phyloP scores from a whole-genome alignment of 2,113 vertebrate genomes.

The Pelecanoides urinatrix region DNA sequence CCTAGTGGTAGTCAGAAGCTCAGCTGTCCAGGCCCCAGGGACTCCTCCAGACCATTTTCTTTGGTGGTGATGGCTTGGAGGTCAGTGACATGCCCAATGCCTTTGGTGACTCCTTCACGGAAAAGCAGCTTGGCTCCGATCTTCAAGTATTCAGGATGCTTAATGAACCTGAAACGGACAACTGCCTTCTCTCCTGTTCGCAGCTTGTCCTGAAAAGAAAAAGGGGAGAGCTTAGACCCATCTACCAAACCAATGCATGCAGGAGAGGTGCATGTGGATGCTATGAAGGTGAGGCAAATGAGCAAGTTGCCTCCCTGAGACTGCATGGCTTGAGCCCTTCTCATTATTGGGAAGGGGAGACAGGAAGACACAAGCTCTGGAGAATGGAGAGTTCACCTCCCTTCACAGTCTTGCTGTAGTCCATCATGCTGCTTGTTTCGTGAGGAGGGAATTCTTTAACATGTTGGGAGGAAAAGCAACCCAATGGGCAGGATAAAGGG shows the following conservation, averaged over 20 bases:
- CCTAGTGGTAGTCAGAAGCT: slow-evolving; percentile 69
- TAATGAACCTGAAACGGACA: slow-evolving; percentile 95
- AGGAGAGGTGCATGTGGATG: neutral
- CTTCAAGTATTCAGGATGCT: slow-evolving; percentile 97
- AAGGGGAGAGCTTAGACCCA: neutral
- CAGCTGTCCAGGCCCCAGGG: slow-evolving; percentile 61
- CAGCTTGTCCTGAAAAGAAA: slow-evolving; percentile 85
- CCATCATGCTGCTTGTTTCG: neutral
- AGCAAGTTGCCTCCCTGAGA: neutral
- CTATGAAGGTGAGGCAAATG: neutral
- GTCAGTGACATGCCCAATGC: slow-evolving; percentile 94
- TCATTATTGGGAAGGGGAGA: neutral
- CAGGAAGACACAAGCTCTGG: neutral
- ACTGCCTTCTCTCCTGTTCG: slow-evolving; percentile 96
- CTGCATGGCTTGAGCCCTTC: neutral
- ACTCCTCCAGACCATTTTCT: slow-evolving; percentile 65
- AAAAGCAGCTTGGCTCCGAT: slow-evolving; percentile 95
- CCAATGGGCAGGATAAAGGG: neutral
- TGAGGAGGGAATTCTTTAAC: neutral
- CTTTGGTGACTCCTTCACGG: slow-evolving; percentile 95
- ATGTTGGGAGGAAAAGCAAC: neutral
- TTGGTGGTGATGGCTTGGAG: slow-evolving; percentile 83
- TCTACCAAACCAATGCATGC: too few relatives aligned
- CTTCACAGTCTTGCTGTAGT: neutral
- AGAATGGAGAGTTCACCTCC: neutral